Conservation (phyloP, 2,888 invertebrate species). For the Hipparchia sbordonii region DNA sequence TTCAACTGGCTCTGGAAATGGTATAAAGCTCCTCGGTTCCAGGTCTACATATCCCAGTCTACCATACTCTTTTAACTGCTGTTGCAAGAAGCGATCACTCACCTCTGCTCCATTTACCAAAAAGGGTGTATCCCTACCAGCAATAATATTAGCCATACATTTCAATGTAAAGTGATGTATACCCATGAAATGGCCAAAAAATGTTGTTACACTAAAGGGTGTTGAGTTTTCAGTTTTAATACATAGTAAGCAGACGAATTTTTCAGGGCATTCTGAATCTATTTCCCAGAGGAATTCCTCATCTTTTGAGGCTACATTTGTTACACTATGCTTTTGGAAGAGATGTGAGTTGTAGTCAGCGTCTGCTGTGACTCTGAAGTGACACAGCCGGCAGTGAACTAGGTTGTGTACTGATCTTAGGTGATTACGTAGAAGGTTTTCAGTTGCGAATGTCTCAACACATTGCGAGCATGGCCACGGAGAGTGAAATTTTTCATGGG, state of each 20-base stretch:
- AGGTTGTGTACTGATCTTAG: constrained; percentile 62
- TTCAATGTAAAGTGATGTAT: constrained; percentile 74
- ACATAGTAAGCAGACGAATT: constrained; percentile 68
- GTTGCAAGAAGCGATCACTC: constrained; percentile 63
- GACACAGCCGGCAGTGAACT: constrained; percentile 74
- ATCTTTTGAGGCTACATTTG: constrained; percentile 58
- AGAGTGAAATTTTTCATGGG: constrained; percentile 66
- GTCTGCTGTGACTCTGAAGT: constrained; percentile 66
- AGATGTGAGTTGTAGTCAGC: constrained; percentile 68
- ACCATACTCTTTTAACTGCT: constrained; percentile 57
- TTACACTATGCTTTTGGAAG: constrained; percentile 69
- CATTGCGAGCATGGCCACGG: constrained; percentile 80
- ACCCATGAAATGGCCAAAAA: constrained; percentile 74
- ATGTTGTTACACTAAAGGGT: constrained; percentile 45
- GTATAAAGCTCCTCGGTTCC: constrained; percentile 46
- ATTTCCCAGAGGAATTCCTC: constrained; percentile 65
- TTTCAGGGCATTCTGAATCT: constrained; percentile 57
- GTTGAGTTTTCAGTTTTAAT: constrained; percentile 56
- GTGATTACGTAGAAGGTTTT: constrained; percentile 61
- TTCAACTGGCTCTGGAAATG: constrained; percentile 27
- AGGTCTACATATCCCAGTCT: constrained; percentile 66
- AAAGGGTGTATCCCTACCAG: constrained; percentile 67
- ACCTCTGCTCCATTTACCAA: constrained; percentile 69
- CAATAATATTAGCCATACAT: constrained; percentile 66
- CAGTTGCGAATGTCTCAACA: constrained; percentile 59